phyloP scores from a whole-genome alignment of 2,888 invertebrate species.

The Chrysopilus asiliformis region DNA sequence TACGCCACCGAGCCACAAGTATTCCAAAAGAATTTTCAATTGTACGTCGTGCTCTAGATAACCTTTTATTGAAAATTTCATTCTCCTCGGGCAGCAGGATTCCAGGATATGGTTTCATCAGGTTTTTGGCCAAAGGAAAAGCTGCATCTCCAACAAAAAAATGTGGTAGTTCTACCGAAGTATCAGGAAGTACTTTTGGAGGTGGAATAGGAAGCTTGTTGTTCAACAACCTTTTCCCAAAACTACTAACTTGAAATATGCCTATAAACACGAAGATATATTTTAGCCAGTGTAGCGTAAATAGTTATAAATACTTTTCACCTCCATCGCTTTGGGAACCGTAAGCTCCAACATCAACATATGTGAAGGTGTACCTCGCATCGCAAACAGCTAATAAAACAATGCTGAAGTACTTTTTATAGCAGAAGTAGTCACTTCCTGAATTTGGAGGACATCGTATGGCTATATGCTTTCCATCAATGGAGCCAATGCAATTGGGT shows the following conservation, averaged over 20 bases:
- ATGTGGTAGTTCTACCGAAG: background rate
- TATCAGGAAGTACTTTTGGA: background rate
- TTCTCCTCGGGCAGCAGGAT: background rate
- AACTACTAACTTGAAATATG: background rate
- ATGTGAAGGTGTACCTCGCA: background rate
- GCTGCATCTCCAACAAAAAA: constrained; percentile 1
- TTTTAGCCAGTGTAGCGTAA: background rate
- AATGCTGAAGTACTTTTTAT: background rate
- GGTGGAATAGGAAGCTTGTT: background rate
- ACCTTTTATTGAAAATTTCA: background rate
- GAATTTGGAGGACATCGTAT: background rate
- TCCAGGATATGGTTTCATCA: background rate
- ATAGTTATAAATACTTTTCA: background rate
- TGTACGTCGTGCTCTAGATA: background rate
- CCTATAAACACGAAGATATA: background rate
- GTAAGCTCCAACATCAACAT: background rate
- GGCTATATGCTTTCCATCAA: constrained; percentile 2
- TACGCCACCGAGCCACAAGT: background rate
- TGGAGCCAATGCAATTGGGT: background rate
- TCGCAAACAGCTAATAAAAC: background rate
- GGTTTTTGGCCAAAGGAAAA: constrained; percentile 1
- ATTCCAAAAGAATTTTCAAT: background rate
- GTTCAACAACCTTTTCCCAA: background rate
- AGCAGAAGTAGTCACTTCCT: background rate
- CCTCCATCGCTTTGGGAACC: constrained; percentile 1